These are phyloP conservation scores for Lanius ludovicianus DNA, from an alignment of 2,113 vertebrate genomes.

Conservation along the genomic window DNA sequence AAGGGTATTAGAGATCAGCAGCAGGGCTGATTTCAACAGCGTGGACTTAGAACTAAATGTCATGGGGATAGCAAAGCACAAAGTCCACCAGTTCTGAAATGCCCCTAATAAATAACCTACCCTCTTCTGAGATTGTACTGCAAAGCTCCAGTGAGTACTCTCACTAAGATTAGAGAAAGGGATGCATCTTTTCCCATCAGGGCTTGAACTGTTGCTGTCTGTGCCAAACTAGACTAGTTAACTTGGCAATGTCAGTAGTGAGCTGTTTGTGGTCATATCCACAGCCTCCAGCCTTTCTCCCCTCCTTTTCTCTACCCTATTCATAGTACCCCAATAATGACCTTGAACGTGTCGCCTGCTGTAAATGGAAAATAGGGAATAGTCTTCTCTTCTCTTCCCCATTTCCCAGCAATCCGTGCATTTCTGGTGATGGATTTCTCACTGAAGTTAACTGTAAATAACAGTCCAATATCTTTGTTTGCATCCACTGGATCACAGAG, in stretches of 20 bases:
- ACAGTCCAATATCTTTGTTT: slow-evolving; percentile 81
- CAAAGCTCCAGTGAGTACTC: background rate
- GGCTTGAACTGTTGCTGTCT: background rate
- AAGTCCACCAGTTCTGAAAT: background rate
- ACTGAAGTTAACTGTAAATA: slow-evolving; percentile 81
- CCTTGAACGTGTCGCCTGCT: slow-evolving; percentile 87
- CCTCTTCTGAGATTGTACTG: background rate
- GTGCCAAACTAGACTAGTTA: background rate
- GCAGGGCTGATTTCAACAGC: background rate
- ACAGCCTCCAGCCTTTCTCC: background rate
- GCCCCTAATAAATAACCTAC: background rate
- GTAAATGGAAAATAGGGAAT: slow-evolving; percentile 89
- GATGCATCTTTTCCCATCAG: background rate
- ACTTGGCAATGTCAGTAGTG: background rate
- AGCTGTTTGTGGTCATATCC: background rate
- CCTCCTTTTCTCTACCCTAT: background rate
- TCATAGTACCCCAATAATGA: slow-evolving; percentile 29
- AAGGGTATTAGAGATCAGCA: background rate
- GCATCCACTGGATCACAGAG: slow-evolving; percentile 74
- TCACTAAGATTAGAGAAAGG: background rate
- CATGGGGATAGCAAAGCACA: background rate
- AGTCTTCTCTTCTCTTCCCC: slow-evolving; percentile 84
- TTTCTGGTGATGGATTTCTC: slow-evolving; percentile 85
- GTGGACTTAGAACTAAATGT: background rate
- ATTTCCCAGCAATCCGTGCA: slow-evolving; percentile 82